A percentile compares a stretch with the other conserved stretches of the same genome.
Conservation (phyloP, 2,888 invertebrate species). For the Xestobium rufovillosum region DNA sequence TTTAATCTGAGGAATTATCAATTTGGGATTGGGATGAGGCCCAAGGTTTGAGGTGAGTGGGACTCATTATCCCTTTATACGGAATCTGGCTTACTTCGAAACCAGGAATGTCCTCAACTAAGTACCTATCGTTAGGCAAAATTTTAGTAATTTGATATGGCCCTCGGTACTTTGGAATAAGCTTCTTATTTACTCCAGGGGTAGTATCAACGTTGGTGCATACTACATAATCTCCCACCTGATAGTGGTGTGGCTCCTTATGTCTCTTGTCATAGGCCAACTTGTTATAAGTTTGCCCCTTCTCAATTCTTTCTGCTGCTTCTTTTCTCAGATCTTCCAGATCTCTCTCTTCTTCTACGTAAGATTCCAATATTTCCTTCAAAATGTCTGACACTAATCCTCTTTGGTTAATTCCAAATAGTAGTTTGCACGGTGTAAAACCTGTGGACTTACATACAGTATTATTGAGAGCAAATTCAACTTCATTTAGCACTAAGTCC, state of each 20-base stretch:
- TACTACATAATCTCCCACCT: conserved; percentile 23
- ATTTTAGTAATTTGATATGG: conserved; percentile 20
- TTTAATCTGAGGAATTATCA: conserved; percentile 6
- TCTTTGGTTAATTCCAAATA: conserved; percentile 13
- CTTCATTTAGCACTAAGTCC: conserved; percentile 14
- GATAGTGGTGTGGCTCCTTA: conserved; percentile 20
- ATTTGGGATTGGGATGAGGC: no score
- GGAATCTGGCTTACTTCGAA: conserved; percentile 22
- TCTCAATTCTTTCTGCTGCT: conserved; percentile 19
- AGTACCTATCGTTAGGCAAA: conserved; percentile 22
- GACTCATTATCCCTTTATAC: conserved; percentile 13
- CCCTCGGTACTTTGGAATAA: conserved; percentile 23
- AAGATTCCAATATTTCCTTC: conserved; percentile 15
- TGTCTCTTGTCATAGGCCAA: conserved; percentile 25
- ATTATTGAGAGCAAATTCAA: conserved; percentile 15
- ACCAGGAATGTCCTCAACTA: conserved; percentile 23
- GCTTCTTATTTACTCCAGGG: conserved; percentile 23
- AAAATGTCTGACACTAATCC: conserved; percentile 19
- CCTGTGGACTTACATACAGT: conserved; percentile 6
- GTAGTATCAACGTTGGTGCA: conserved; percentile 21
- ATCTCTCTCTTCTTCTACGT: conserved; percentile 18
- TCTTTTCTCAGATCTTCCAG: conserved; percentile 16
- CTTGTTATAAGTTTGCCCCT: conserved; percentile 25
- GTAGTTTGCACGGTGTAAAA: conserved; percentile 12
- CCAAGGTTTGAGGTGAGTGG: conserved; percentile 17